Evolutionary conservation across 1,140 invertebrate genomes (phyloP), one percentile per base, ranked within the genome.

Genomic region (Drosophila cardini): DNA sequence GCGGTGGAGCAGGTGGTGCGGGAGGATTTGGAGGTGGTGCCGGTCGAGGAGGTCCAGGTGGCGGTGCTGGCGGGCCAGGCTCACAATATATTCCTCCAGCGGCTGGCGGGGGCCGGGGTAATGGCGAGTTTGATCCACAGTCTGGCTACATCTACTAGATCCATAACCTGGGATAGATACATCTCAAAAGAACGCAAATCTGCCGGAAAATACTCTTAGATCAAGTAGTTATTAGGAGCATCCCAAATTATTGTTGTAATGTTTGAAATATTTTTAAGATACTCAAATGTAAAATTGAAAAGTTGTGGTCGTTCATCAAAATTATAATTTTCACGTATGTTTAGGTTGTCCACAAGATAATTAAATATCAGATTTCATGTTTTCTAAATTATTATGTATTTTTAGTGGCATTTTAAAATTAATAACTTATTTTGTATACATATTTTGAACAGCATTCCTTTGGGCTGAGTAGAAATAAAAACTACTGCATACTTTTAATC

Each of bases 111-210:
- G 80, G 89, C 8, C 91, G 81, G 26, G 89, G 90, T 11, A 92
- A 80, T 56, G 91, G 91, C 8, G 85, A 90, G 15, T 92, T 91
- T 15, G 81, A 92, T 77, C 91, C 91, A 42, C 83, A 92, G 73
- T 86, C 90, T 21, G 91, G 91, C 42, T 92, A 92, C 68, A 92
- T 79, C 50, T 92, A 92, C 55, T 92, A 91, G 58, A 69, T 34
- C 7, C 15, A 15, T 4, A n/a, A 50, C 21, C 13, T 69, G 61
- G 58, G 45, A 74, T 72, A 48, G 61, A 78, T 43, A 67, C 76
- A 80, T 60, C 65, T 83, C 75, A 73, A 46, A 65, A 52, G 42
- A 79, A 80, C 50, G 50, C 84, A 83, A 26, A 64, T 86, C 84
- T 89, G 73, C 84, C 84, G 53, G 53, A 48, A 72, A 78, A 89